Base-by-base conservation (phyloP, 1,140 invertebrate genomes). In the Acyrthosiphon pisum region DNA sequence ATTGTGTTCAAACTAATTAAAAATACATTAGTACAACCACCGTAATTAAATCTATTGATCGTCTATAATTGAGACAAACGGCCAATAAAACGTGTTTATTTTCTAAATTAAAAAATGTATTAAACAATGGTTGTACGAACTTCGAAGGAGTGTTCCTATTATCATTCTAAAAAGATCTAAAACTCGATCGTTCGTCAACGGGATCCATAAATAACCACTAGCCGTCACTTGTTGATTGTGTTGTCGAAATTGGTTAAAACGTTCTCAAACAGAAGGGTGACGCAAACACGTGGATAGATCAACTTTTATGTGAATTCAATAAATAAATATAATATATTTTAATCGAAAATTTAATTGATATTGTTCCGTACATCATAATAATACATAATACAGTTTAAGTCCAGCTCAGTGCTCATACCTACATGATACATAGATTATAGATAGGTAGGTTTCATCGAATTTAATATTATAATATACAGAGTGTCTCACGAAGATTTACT, bases 41-140 rank as follows among this genome's bases (percentile, higher is more conserved):
- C 26, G 22, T 48, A 88, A 35, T 87, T 48, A 76, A 76, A 53
- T 88, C 7, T 35, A 48, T n/a, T 1, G n/a, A 88, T 50, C 2
- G 22, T 23, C n/a, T 88, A 48, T 88, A 53, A 88, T 88, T 88
- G 46, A 88, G 87, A 88, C n/a, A 53, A 88, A 50, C n/a, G 87
- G 22, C 46, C 87, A 53, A 50, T 88, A 53, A 88, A 88, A 88
- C 41, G 48, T 23, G 46, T 53, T 48, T 53, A 53, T 22, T 50
- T 20, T 48, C 22, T 87, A 48, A 48, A 48, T 87, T 87, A n/a
- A 14, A 44, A 88, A 88, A 88, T 30, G 41, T 46, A 44, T 88
- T 88, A 14, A 86, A 86, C 44, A 84, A 44, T 26, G 23, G 30
- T 44, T 46, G 1, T 46, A 2, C 41, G 26, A 20, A 88, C 1